A percentile compares a stretch with the other conserved stretches of the same genome.
phyloP scores from a whole-genome alignment of 2,797 vertebrate species.

The Uromys caudimaculatus region DNA sequence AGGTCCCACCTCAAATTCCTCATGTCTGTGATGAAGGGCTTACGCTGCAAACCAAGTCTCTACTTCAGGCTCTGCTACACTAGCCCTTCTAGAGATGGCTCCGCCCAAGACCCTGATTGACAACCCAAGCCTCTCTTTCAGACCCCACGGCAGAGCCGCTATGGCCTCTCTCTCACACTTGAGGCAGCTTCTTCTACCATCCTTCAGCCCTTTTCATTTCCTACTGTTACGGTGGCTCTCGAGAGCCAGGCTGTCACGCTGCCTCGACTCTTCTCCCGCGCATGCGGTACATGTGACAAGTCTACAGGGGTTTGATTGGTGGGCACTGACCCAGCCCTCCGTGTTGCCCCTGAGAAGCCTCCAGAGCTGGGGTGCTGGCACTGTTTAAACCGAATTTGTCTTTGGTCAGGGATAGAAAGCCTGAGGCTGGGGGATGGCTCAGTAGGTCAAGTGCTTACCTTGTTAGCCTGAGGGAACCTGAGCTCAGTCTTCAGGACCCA shows the following conservation, averaged over 20 bases:
- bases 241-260: rapidly evolving
- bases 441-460: background rate
- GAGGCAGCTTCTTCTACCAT: background rate
- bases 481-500: background rate
- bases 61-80: background rate
- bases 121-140: background rate
- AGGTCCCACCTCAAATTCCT: rapidly evolving
- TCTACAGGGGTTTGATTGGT: background rate
- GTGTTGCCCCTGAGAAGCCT: background rate
- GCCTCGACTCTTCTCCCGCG: rapidly evolving
- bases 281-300: rapidly evolving
- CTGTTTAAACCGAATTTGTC: background rate
- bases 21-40: background rate
- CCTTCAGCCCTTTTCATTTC: background rate
- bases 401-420: background rate
- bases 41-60: background rate
- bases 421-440: too few species aligned
- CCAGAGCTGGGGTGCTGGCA: background rate
- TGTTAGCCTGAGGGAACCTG: too few species aligned
- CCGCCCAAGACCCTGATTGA: background rate
- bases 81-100: background rate
- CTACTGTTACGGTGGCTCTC: rapidly evolving
- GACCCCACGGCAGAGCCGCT: too few species aligned
- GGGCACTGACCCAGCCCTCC: rapidly evolving
- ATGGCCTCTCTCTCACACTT: background rate